phyloP scores from a whole-genome alignment of 2,888 invertebrate genomes.

The Drosophila mercatorum region DNA sequence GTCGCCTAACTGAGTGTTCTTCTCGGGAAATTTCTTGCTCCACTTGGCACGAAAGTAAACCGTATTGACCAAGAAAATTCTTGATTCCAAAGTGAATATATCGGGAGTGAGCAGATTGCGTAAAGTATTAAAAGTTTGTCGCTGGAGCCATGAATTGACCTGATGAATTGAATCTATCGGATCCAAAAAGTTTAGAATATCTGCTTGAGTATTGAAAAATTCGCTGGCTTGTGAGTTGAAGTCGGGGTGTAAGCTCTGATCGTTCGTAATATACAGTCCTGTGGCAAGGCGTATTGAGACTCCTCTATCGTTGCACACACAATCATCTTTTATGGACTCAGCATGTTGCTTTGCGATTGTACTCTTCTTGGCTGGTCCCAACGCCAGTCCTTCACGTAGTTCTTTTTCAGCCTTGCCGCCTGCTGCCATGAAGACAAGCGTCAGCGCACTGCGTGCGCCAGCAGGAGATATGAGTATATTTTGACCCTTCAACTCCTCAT shows the following conservation, averaged over 20 bases:
- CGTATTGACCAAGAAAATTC: slow-evolving; percentile 92
- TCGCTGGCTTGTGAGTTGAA: slow-evolving; percentile 87
- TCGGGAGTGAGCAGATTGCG: slow-evolving; percentile 87
- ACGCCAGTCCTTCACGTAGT: slow-evolving; percentile 47
- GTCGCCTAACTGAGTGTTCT: slow-evolving; percentile 86
- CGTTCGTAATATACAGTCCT: slow-evolving; percentile 88
- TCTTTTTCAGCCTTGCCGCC: slow-evolving; percentile 83
- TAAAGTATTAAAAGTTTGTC: slow-evolving; percentile 92
- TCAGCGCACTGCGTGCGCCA: slow-evolving; percentile 88
- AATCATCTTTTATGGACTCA: slow-evolving; percentile 48
- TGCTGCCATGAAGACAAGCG: slow-evolving; percentile 90
- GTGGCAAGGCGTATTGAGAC: slow-evolving; percentile 87
- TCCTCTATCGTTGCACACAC: slow-evolving; percentile 49
- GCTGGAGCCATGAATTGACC: slow-evolving; percentile 93
- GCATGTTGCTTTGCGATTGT: slow-evolving; percentile 63
- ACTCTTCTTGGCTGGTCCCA: slow-evolving; percentile 48
- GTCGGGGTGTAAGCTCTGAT: slow-evolving; percentile 85
- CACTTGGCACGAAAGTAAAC: slow-evolving; percentile 93
- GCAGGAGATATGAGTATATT: slow-evolving; percentile 57
- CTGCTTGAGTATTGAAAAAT: slow-evolving; percentile 88
- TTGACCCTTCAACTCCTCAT: slow-evolving; percentile 5
- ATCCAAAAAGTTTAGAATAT: slow-evolving; percentile 87
- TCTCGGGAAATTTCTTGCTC: slow-evolving; percentile 87
- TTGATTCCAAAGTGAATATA: slow-evolving; percentile 86
- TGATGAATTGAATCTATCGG: slow-evolving; percentile 85